Evolutionary conservation across 2,113 vertebrate genomes (phyloP).

Genomic region (Hepsetus odoe): DNA sequence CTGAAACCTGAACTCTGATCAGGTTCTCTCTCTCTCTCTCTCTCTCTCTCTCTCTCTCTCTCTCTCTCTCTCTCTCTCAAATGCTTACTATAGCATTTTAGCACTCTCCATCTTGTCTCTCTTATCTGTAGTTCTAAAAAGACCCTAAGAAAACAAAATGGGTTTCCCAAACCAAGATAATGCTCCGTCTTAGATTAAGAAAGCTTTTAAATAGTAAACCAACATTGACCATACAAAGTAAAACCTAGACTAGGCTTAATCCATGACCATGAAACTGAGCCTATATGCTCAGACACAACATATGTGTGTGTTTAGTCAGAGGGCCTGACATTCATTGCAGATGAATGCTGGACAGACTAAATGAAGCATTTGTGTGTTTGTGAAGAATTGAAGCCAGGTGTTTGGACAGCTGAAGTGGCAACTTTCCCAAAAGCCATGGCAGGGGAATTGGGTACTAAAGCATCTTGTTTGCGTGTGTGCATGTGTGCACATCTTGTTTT

Average conservation of each 20-base stretch:
- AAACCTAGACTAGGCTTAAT: too few relatives aligned
- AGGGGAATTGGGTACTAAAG: background rate
- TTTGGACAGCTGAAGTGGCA: slow-evolving; percentile 46
- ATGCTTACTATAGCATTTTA: background rate
- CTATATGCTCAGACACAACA: background rate
- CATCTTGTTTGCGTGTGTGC: slow-evolving; percentile 6
- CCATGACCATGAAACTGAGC: too few relatives aligned
- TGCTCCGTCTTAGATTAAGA: too few relatives aligned
- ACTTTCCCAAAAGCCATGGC: slow-evolving; percentile 27
- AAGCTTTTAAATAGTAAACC: too few relatives aligned
- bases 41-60: background rate
- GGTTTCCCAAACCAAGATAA: too few relatives aligned
- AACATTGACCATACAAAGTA: too few relatives aligned
- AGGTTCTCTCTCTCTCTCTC: background rate
- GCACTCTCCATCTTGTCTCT: background rate
- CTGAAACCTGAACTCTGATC: background rate
- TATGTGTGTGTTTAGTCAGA: slow-evolving; percentile 5
- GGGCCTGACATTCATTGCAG: background rate
- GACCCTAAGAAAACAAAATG: too few relatives aligned
- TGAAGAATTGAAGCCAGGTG: slow-evolving; percentile 43
- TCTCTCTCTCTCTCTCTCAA: background rate
- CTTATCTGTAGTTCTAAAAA: background rate
- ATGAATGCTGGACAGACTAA: slow-evolving; percentile 8
- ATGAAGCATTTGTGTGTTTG: slow-evolving; percentile 35
- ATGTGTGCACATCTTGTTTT: background rate